Evolutionary conservation across 2,797 vertebrate genomes (phyloP).

Genomic region (Coreius guichenoti): DNA sequence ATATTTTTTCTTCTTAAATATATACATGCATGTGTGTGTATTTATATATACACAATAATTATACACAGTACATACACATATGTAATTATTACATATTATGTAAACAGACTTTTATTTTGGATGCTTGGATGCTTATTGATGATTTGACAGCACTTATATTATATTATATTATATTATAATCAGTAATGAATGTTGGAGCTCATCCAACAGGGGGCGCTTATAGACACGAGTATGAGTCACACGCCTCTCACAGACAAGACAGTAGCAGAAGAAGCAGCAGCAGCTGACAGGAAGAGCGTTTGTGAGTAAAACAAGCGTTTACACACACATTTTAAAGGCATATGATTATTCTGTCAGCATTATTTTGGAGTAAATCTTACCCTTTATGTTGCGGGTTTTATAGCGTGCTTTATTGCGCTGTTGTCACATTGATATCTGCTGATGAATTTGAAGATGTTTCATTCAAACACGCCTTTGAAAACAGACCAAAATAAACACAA

Average conservation of each 20-base stretch:
- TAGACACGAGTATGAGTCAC: neutral
- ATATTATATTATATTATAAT: neutral
- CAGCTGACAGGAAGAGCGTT: slow-evolving; percentile 25
- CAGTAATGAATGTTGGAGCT: neutral
- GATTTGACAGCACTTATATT: neutral
- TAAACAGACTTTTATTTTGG: no score
- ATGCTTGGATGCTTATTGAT: no score
- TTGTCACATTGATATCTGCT: slow-evolving; percentile 3
- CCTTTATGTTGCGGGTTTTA: neutral
- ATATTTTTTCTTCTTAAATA: no score
- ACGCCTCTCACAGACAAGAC: neutral
- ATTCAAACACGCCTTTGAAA: slow-evolving; percentile 6
- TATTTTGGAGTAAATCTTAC: neutral
- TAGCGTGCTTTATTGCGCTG: neutral
- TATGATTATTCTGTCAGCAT: neutral
- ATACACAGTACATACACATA: no score
- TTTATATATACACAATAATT: no score
- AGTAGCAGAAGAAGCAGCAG: slow-evolving; percentile 21
- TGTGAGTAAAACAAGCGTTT: slow-evolving; percentile 28
- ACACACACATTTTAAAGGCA: neutral
- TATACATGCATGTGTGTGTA: no score
- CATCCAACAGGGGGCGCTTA: slow-evolving; percentile 29
- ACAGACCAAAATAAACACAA: neutral
- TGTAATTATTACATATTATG: no score
- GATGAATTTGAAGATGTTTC: neutral